Evolutionary conservation across 2,888 invertebrate genomes (phyloP), one percentile per base, ranked within the genome.

Genomic region (Thelaira solivaga): DNA sequence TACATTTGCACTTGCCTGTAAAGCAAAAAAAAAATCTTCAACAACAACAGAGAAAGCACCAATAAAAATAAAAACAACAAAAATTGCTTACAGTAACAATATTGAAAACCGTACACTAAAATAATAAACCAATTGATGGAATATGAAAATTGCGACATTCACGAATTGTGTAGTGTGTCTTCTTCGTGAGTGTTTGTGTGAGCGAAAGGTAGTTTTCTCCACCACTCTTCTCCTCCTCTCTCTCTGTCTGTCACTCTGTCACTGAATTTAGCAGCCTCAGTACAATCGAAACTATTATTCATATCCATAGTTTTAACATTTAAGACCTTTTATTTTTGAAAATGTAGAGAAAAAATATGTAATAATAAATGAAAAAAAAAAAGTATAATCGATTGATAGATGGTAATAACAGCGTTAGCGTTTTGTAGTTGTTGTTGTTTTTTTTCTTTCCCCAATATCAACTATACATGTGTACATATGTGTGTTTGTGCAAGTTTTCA

Each of bases 71-170:
- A 45, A 18, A 62, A 57, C 18, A 64, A 41, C 11, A n/a, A 18
- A 31, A 31, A 45, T n/a, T 7, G 10, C 31, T 13, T 22, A 41
- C 36, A 49, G 6, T 13, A 64, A 53, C 51, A 55, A 57, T 36
- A 67, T 55, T 53, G 43, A 45, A 55, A 64, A 39, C 36, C 62
- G 16, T 72, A 53, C 69, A 75, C n/a, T n/a, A n/a, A n/a, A n/a
- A n/a, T n/a, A n/a, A 65, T 57, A 67, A 80, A 72, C 49, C 59
- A 68, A 65, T 68, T 62, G 76, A 71, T 67, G 61, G 61, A 72
- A 76, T 71, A 76, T 61, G 34, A 71, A 71, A 76, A 80, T 76
- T 80, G 77, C 73, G 64, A 78, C 59, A 73, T 59, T 24, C 49
- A 80, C 41, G 53, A 71, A 65, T 36, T 65, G 36, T 65, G 49